Conservation (phyloP, 2,888 invertebrate species). For the Clistopyga incitator region DNA sequence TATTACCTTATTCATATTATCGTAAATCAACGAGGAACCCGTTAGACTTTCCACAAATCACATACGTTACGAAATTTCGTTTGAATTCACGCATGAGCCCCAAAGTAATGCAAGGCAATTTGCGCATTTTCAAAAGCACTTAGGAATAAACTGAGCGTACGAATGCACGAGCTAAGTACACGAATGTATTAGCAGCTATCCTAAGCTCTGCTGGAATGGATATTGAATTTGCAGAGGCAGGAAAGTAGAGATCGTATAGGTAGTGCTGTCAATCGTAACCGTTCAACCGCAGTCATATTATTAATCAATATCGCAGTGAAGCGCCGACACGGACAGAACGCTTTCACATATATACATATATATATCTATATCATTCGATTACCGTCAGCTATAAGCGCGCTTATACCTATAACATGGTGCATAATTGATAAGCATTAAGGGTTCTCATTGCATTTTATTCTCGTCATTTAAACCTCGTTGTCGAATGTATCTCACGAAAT, state of each 20-base stretch:
- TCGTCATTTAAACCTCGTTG: no score
- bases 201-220: not conserved
- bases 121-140: not conserved
- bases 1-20: conserved; percentile 2
- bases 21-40: not conserved
- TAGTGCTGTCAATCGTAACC: not conserved
- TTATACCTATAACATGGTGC: no score
- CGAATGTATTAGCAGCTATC: not conserved
- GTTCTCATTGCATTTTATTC: no score
- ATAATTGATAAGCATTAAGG: no score
- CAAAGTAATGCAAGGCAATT: not conserved
- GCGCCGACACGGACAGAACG: not conserved
- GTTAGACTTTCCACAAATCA: not conserved
- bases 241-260: not conserved
- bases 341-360: not conserved
- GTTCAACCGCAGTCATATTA: conserved; percentile 1
- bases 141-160: not conserved
- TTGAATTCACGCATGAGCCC: not conserved
- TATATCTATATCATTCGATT: no score
- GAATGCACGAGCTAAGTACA: not conserved
- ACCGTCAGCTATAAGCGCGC: no score
- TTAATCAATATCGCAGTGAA: conserved; percentile 9
- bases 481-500: no score
- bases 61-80: not conserved
- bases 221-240: not conserved